Evolutionary conservation across 2,797 vertebrate species (phyloP).

Genomic region (Fistularia commersonii): DNA sequence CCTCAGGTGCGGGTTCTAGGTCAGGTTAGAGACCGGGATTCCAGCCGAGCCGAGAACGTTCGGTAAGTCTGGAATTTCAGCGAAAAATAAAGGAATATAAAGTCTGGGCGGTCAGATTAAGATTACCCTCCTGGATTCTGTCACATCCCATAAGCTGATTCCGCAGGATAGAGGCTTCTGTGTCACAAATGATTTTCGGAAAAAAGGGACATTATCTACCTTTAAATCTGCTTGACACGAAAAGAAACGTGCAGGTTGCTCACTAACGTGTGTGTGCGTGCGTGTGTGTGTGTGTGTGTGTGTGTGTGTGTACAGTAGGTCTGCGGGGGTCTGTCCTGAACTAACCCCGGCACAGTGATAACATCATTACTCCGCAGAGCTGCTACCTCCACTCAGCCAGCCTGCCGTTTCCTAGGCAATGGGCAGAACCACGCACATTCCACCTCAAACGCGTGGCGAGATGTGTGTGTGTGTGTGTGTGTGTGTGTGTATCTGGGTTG

Average conservation of each 20-base stretch:
- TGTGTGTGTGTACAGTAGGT: conserved; percentile 43
- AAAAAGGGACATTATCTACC: conserved; percentile 5
- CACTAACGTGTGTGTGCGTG: conserved; percentile 11
- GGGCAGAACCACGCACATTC: conserved; percentile 56
- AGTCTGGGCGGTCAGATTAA: conserved; percentile 3
- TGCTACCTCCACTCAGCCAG: conserved; percentile 37
- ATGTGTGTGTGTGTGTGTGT: conserved; percentile 26
- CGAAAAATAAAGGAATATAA: no score
- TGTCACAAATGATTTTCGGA: neutral
- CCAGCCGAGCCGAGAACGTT: no score
- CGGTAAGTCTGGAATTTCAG: no score
- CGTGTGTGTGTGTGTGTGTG: conserved; percentile 12
- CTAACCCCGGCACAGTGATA: conserved; percentile 60
- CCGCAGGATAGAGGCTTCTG: neutral
- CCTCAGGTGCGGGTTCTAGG: no score
- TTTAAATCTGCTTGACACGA: conserved; percentile 3
- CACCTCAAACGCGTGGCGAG: conserved; percentile 46
- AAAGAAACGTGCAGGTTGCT: conserved; percentile 3
- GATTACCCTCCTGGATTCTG: neutral
- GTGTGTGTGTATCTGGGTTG: no score
- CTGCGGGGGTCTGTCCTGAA: conserved; percentile 53
- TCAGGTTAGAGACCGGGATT: no score
- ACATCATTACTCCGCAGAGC: conserved; percentile 55
- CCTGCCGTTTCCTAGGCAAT: conserved; percentile 71
- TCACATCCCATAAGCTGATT: neutral